Base-by-base conservation (phyloP, 2,113 vertebrate species). In the Pangasianodon gigas region DNA sequence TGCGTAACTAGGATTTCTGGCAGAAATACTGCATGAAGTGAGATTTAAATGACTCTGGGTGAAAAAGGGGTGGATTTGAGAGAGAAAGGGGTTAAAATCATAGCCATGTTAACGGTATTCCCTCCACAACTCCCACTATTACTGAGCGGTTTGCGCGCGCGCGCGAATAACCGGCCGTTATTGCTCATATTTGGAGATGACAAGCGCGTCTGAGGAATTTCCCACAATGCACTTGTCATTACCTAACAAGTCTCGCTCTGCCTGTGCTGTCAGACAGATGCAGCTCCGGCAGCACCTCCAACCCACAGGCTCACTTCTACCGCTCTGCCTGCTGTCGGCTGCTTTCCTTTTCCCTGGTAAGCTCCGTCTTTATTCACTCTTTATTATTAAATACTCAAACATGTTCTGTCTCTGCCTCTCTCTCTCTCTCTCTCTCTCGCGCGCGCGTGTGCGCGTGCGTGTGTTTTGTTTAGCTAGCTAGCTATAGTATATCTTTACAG, bases 101-200 rank as follows among this genome's bases (percentile, higher is more conserved):
- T 10, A 9, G 24, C 29, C 1, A 8, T 24, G 13, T 19, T 8
- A 19, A 75, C 18, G 7, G 16, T 19, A 21, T 24, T 6, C 7
- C 19, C 75, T 24, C 37, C 37, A 37, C 37, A 1, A 37, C 37
- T 37, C 37, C 37, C 46, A 48, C 24, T 13, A n/a, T 80, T 26
- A 48, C 0, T 51, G 9, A 79, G 75, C 24, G n/a, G 3, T 80
- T 14, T 80, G 74, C 3, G 79, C 41, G 85, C 32, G 32, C 86
- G 52, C 24, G 90, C 67, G 86, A 86, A 84, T 90, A 82, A 82
- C 85, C 84, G 37, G 62, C 89, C 91, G 85, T 91, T 92, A 87
- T 88, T 97, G 97, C 92, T 97, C 97, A 96, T 97, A 97, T 96
- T 97, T 96, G 97, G 96, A 95, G 90, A 94, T 94, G 91, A 93